phyloP scores from a whole-genome alignment of 2,888 invertebrate genomes.

The Pollenia amentaria region DNA sequence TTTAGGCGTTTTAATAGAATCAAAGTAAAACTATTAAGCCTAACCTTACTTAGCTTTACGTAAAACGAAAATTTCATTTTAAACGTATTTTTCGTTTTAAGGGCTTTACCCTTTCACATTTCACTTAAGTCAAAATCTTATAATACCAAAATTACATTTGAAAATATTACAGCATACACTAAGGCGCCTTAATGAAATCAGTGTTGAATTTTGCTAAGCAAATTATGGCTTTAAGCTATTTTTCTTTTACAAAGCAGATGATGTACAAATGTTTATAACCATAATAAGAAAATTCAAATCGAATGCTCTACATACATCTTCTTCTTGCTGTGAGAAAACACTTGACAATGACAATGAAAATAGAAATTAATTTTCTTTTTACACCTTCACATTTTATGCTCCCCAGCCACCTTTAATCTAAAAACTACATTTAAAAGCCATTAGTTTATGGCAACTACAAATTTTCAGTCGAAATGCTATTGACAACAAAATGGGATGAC shows the following conservation, averaged over 20 bases:
- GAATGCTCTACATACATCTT: neutral
- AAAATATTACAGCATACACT: slow-evolving; percentile 4
- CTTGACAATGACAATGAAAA: slow-evolving; percentile 29
- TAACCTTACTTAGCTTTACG: too few species aligned
- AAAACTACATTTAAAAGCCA: slow-evolving; percentile 62
- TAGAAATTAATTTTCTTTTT: neutral
- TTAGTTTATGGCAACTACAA: slow-evolving; percentile 43
- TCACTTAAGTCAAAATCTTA: too few species aligned
- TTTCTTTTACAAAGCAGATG: slow-evolving; percentile 15
- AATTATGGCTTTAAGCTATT: slow-evolving; percentile 36
- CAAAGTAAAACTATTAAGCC: too few species aligned
- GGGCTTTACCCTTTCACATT: too few species aligned
- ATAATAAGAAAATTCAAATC: slow-evolving; percentile 8
- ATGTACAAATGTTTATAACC: slow-evolving; percentile 36
- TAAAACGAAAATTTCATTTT: too few species aligned
- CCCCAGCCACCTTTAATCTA: neutral
- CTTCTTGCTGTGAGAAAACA: neutral
- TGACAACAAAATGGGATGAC: slow-evolving; percentile 51
- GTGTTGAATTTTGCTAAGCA: slow-evolving; percentile 1
- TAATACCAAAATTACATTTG: neutral
- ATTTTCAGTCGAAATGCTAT: slow-evolving; percentile 19
- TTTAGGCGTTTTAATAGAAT: too few species aligned
- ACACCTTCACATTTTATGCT: slow-evolving; percentile 9
- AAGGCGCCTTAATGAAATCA: slow-evolving; percentile 9
- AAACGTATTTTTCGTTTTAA: too few species aligned